A percentile compares a stretch with the other conserved stretches of the same genome.
Conservation (phyloP, 2,797 vertebrate genomes). For the Microctenopoma steveboyesi region DNA sequence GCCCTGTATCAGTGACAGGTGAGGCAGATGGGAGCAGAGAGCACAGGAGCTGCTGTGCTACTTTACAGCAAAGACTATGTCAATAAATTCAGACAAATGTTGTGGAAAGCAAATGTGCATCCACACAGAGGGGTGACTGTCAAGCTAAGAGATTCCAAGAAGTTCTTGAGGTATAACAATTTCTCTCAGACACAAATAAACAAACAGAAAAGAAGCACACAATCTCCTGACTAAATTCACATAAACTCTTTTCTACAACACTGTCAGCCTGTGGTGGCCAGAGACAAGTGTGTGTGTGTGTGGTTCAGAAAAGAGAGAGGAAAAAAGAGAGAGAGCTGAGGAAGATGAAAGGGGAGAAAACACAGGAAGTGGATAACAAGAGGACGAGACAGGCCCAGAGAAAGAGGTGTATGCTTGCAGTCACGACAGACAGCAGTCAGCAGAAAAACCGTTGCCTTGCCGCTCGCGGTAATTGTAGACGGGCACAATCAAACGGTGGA, state of each 20-base stretch:
- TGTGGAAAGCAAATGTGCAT: neutral
- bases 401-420: conserved; percentile 60
- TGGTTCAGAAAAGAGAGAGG: conserved; percentile 20
- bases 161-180: conserved; percentile 12
- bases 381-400: conserved; percentile 30
- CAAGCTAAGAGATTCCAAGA: conserved; percentile 19
- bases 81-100: conserved; percentile 18
- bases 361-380: conserved; percentile 47
- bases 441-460: conserved; percentile 50
- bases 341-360: conserved; percentile 38
- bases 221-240: conserved; percentile 2
- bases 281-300: conserved; percentile 10
- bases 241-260: conserved; percentile 14
- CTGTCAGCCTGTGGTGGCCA: conserved; percentile 24
- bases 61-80: conserved; percentile 19
- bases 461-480: conserved; percentile 46
- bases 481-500: conserved; percentile 32
- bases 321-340: conserved; percentile 11
- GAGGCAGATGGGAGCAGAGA: conserved; percentile 25
- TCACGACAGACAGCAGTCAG: conserved; percentile 56
- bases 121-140: conserved; percentile 5
- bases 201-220: conserved; percentile 7
- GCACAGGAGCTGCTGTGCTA: conserved; percentile 23
- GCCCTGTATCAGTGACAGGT: conserved; percentile 28
- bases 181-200: conserved; percentile 1